A percentile compares a stretch with the other conserved stretches of the same genome.
Conservation (phyloP, 1,140 invertebrate species). For the Pseudomyrmex cubaensis region DNA sequence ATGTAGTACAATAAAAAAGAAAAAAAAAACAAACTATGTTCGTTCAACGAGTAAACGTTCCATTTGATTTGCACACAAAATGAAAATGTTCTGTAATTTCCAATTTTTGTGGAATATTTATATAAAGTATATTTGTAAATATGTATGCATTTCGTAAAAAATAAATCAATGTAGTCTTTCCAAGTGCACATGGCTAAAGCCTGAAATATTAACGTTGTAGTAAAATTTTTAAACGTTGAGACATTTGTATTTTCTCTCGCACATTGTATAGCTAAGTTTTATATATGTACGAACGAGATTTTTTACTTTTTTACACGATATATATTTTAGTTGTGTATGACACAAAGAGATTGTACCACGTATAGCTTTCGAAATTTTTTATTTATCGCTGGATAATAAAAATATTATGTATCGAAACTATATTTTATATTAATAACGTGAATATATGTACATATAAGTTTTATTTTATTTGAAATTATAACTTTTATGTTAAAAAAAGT, state of each 20-base stretch:
- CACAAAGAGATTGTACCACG: too few species aligned
- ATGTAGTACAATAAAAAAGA: conserved; percentile 19
- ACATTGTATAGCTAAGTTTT: not conserved
- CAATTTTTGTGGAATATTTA: conserved; percentile 67
- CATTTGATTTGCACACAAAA: conserved; percentile 48
- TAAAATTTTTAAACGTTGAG: conserved; percentile 21
- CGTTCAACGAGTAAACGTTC: conserved; percentile 47
- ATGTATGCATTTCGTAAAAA: conserved; percentile 78
- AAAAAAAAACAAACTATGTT: not conserved
- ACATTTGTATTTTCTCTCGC: conserved; percentile 20
- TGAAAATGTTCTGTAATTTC: conserved; percentile 64
- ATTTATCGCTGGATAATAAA: too few species aligned
- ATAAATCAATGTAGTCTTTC: conserved; percentile 74
- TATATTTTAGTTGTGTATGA: too few species aligned
- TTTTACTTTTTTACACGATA: not conserved
- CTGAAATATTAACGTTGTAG: conserved; percentile 59
- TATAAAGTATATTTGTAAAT: conserved; percentile 79
- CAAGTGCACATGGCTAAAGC: conserved; percentile 57
- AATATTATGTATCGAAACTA: too few species aligned
- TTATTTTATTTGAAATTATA: too few species aligned
- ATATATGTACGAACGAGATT: not conserved
- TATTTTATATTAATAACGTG: too few species aligned
- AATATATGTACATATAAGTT: too few species aligned
- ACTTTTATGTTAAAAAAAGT: too few species aligned
- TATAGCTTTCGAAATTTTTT: too few species aligned